Base-by-base conservation (phyloP, 2,888 invertebrate species). In the Drosophila mimica region DNA sequence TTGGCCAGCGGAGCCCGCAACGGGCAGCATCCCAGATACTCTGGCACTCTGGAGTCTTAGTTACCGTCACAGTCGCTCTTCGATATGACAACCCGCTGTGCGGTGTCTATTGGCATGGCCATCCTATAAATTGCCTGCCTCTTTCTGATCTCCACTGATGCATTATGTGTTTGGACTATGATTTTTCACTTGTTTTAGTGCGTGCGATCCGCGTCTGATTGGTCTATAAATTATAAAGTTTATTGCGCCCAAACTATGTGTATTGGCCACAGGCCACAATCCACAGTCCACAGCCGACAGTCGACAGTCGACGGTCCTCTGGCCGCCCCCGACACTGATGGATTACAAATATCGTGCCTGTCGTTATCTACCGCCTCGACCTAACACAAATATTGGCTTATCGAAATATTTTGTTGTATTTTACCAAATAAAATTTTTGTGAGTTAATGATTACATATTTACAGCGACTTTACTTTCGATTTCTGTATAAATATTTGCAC, bases 41-140 rank as follows among this genome's bases (percentile, higher is more conserved):
- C 60, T 9, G 54, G 57, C 51, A 51, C 40, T 48, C 59, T 63
- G 62, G 70, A 63, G 51, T 72, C 68, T 64, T 63, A 54, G 68
- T 52, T 64, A 36, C 49, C 72, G 75, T 58, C 48, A 53, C 68
- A 74, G 66, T 67, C 67, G 69, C 70, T 78, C 59, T 74, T 69
- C 83, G 83, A 89, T 88, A 85, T 87, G 92, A 90, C 89, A 88
- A 83, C 91, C 90, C 88, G 91, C 91, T 91, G 91, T 79, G 91
- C 83, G 73, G 76, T 84, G 85, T 82, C 85, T 88, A 86, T 82
- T 84, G 84, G 79, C 84, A 81, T 81, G 84, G 79, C 82, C 84
- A 82, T 86, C 85, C 88, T 88, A 86, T 86, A 86, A 89, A 86
- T 86, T 88, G 89, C 88, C 70, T 73, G 73, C 58, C 77, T 70